Percentiles rank a stretch among this genome's conserved stretches.
phyloP scores from a whole-genome alignment of 1,140 invertebrate genomes.

The Dryas iulia region DNA sequence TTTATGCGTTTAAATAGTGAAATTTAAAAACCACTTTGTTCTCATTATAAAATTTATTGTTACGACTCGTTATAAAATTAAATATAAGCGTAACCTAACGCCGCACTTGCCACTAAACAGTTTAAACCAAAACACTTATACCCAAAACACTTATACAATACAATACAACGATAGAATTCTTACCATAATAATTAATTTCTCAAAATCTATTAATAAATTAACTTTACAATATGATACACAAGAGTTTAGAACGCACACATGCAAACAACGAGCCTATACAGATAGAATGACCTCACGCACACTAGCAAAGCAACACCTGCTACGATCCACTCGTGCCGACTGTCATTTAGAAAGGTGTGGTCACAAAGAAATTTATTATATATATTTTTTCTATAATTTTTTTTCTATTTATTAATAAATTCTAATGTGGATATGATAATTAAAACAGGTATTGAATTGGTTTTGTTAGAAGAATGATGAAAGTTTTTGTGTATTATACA shows the following conservation, averaged over 20 bases:
- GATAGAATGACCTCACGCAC: constrained; percentile 68
- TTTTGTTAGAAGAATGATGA: too few relatives aligned
- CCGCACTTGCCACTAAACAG: too few relatives aligned
- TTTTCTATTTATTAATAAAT: neutral
- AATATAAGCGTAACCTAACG: too few relatives aligned
- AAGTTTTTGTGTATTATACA: too few relatives aligned
- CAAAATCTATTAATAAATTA: neutral
- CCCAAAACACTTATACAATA: too few relatives aligned
- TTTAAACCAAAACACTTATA: too few relatives aligned
- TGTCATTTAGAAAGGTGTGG: constrained; percentile 55
- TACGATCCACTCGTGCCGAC: constrained; percentile 63
- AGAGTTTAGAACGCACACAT: constrained; percentile 34
- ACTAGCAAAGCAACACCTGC: constrained; percentile 59
- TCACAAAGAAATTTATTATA: neutral
- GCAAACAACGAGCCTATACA: constrained; percentile 26
- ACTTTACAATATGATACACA: constrained; percentile 1
- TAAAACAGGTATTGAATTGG: neutral
- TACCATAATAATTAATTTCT: neutral
- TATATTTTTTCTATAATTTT: neutral
- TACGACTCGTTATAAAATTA: too few relatives aligned
- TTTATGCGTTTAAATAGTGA: too few relatives aligned
- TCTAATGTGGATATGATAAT: neutral
- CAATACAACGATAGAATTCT: neutral
- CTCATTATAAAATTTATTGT: too few relatives aligned
- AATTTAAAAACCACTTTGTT: too few relatives aligned